Conservation (phyloP, 2,113 vertebrate genomes). For the Trichechus manatus region DNA sequence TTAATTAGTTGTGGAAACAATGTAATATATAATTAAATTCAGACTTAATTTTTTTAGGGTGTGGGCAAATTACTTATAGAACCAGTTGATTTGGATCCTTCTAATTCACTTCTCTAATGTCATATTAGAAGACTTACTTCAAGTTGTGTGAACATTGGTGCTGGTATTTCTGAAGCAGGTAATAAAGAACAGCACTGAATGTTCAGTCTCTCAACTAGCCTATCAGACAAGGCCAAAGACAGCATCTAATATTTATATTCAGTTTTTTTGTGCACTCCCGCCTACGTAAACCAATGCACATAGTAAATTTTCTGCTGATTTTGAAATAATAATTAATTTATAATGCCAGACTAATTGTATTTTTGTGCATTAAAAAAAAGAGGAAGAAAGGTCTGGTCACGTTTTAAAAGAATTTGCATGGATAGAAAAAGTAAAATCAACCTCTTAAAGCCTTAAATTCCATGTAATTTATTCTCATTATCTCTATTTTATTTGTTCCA, state of each 20-base stretch:
- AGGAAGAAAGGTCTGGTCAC: background rate
- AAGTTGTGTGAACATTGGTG: background rate
- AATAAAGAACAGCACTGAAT: background rate
- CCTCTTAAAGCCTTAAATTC: background rate
- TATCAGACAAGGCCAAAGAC: background rate
- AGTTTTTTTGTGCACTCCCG: background rate
- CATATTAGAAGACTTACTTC: background rate
- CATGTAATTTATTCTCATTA: background rate
- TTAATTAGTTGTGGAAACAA: conserved; percentile 60
- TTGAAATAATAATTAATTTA: background rate
- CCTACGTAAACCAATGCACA: background rate
- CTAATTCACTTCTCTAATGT: conserved; percentile 23
- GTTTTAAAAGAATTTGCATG: background rate
- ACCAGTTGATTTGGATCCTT: background rate
- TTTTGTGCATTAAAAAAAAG: background rate
- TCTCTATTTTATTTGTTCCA: background rate
- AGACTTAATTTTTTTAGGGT: conserved; percentile 12
- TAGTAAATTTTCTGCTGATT: background rate
- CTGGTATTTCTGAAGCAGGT: background rate
- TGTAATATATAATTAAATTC: conserved; percentile 55
- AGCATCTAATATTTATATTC: background rate
- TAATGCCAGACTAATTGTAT: background rate
- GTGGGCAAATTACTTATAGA: conserved; percentile 16
- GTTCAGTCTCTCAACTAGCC: background rate
- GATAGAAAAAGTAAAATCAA: background rate